Conservation (phyloP, 2,113 vertebrate genomes). For the Coregonus clupeaformis region DNA sequence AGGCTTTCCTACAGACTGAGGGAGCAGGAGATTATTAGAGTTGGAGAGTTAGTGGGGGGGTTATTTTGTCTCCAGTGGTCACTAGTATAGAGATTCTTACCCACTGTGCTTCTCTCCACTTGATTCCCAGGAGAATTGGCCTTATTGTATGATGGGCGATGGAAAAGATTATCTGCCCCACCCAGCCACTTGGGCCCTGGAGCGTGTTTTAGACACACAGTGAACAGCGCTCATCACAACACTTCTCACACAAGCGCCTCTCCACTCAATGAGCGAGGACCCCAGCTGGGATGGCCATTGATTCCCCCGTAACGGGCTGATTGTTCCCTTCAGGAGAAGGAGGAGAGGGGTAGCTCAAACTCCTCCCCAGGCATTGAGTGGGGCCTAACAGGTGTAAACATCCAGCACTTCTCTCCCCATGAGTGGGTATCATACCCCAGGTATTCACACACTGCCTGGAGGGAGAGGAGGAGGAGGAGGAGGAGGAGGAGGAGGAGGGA, state of each 20-base stretch:
- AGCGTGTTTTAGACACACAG: constrained; percentile 63
- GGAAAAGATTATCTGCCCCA: constrained; percentile 69
- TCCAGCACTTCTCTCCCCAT: constrained; percentile 61
- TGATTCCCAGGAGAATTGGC: constrained; percentile 67
- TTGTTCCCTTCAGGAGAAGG: constrained; percentile 75
- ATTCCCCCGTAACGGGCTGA: constrained; percentile 66
- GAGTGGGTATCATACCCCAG: constrained; percentile 59
- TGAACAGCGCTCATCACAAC: constrained; percentile 69
- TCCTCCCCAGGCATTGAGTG: constrained; percentile 71
- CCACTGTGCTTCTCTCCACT: constrained; percentile 69
- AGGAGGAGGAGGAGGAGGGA: constrained; percentile 6
- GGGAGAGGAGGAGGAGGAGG: constrained; percentile 26
- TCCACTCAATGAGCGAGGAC: constrained; percentile 62
- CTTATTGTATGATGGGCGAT: constrained; percentile 72
- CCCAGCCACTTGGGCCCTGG: constrained; percentile 68
- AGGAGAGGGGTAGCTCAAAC: constrained; percentile 70
- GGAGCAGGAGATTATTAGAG: constrained; percentile 68
- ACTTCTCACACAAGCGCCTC: constrained; percentile 57
- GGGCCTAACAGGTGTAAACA: constrained; percentile 78
- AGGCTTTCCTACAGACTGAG: constrained; percentile 47
- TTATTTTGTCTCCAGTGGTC: constrained; percentile 62
- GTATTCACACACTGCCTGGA: constrained; percentile 57
- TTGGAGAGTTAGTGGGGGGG: constrained; percentile 63
- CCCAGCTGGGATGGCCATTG: constrained; percentile 76
- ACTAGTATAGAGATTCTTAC: constrained; percentile 66